Evolutionary conservation across 2,888 invertebrate species (phyloP).

Genomic region (Euclidia mi): DNA sequence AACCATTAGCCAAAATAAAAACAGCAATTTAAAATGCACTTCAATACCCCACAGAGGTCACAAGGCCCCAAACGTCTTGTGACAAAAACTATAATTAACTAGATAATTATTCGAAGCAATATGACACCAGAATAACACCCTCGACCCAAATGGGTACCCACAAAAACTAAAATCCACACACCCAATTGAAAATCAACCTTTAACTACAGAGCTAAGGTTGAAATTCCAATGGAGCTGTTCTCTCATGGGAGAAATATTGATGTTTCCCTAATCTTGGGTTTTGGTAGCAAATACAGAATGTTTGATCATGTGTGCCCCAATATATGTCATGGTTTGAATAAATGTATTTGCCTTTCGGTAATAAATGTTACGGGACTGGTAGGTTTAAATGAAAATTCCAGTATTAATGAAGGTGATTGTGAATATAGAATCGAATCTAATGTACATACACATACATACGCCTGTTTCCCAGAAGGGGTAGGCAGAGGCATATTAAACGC

Average conservation of each 20-base stretch:
- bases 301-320: constrained; percentile 52
- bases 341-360: constrained; percentile 1
- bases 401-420: background rate
- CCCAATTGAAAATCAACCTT: constrained; percentile 9
- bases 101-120: constrained; percentile 56
- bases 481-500: no score
- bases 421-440: no score
- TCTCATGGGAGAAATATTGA: constrained; percentile 42
- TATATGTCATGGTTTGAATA: constrained; percentile 15
- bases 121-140: constrained; percentile 65
- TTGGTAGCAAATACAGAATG: constrained; percentile 53
- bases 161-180: constrained; percentile 52
- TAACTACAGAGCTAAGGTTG: fast-evolving
- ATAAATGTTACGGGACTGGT: background rate
- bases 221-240: constrained; percentile 7
- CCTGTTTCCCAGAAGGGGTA: no score
- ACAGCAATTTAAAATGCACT: background rate
- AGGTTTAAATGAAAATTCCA: background rate
- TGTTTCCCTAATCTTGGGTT: constrained; percentile 50
- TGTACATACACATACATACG: no score
- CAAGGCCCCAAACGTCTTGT: constrained; percentile 10
- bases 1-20: background rate
- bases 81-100: constrained; percentile 58
- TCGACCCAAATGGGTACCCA: constrained; percentile 61
- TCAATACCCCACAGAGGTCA: constrained; percentile 13